These are phyloP conservation scores for Megaleporinus macrocephalus DNA, from an alignment of 2,113 vertebrate species.

Conservation along the genomic window DNA sequence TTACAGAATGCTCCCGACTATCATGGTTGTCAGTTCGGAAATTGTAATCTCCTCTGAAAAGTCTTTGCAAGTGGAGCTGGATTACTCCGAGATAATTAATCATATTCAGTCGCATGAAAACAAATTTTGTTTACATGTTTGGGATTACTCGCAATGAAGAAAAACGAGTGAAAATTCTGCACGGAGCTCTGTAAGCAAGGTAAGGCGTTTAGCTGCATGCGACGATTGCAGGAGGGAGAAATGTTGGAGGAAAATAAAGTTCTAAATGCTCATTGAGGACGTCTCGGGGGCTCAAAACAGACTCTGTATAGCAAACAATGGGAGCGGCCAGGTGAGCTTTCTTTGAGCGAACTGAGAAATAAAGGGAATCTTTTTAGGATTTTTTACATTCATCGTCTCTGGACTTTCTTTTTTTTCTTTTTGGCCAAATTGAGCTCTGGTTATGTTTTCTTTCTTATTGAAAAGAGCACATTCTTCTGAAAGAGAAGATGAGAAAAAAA, in stretches of 20 bases:
- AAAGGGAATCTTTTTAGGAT: slow-evolving; percentile 58
- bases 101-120: slow-evolving; percentile 81
- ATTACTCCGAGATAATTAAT: slow-evolving; percentile 83
- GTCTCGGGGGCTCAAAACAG: slow-evolving; percentile 22
- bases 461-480: slow-evolving; percentile 71
- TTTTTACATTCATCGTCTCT: slow-evolving; percentile 39
- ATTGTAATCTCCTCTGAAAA: slow-evolving; percentile 82
- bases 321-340: slow-evolving; percentile 59
- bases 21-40: slow-evolving; percentile 83
- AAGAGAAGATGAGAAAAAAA: slow-evolving; percentile 64
- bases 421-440: slow-evolving; percentile 58
- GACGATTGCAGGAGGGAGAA: slow-evolving; percentile 31
- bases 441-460: slow-evolving; percentile 69
- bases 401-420: slow-evolving; percentile 50
- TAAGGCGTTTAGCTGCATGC: slow-evolving; percentile 62
- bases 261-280: slow-evolving; percentile 32
- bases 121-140: slow-evolving; percentile 82
- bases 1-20: slow-evolving; percentile 79
- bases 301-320: slow-evolving; percentile 55
- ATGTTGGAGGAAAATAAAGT: slow-evolving; percentile 37
- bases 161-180: slow-evolving; percentile 62
- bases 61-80: slow-evolving; percentile 79
- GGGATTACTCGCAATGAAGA: slow-evolving; percentile 71
- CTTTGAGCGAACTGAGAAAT: slow-evolving; percentile 55
- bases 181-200: slow-evolving; percentile 60